Base-by-base conservation (phyloP, 2,888 invertebrate genomes). In the Muschampia plurimacula region DNA sequence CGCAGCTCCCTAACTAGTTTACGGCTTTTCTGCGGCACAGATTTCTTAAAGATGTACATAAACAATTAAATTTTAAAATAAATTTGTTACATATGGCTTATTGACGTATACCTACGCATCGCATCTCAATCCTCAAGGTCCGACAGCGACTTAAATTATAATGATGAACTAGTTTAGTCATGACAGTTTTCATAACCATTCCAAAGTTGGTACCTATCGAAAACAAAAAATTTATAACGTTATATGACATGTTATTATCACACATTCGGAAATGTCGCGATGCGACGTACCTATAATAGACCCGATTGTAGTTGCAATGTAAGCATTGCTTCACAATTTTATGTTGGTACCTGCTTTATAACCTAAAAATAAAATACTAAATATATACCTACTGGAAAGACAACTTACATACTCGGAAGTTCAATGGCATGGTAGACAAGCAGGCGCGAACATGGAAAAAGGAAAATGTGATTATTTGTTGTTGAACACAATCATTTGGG, bases 1-100 rank as follows among this genome's bases (percentile, higher is more conserved):
- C 77, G 2, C n/a, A 2, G 28, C 84, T 84, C 52, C 49, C 39
- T 67, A 5, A 28, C 41, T 44, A 60, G 0, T 4, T 32, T 36
- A 6, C 7, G 5, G n/a, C 15, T 41, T 52, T 15, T 52, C 52
- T 52, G 13, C 2, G 39, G 39, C 36, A 60, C 13, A 60, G 1
- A 32, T 36, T 39, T 15, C n/a, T 39, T 39, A 13, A 39, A n/a
- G 9, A 13, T 7, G 13, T 4, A 32, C 3, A 32, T 32, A 36
- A 36, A n/a, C n/a, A 60, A 39, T 60, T n/a, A 57, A 57, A 10
- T 28, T 8, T 60, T 39, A 13, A 60, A 60, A 60, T 60, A n/a
- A n/a, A 60, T 62, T 36, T 36, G 39, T 39, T 39, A 62, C 62
- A 62, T 62, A 39, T 62, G 62, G 62, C 8, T 1, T 39, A 15